Percentiles rank a stretch among this genome's conserved stretches.
Conservation (phyloP, 1,140 invertebrate genomes). For the Drosophila watanabei region DNA sequence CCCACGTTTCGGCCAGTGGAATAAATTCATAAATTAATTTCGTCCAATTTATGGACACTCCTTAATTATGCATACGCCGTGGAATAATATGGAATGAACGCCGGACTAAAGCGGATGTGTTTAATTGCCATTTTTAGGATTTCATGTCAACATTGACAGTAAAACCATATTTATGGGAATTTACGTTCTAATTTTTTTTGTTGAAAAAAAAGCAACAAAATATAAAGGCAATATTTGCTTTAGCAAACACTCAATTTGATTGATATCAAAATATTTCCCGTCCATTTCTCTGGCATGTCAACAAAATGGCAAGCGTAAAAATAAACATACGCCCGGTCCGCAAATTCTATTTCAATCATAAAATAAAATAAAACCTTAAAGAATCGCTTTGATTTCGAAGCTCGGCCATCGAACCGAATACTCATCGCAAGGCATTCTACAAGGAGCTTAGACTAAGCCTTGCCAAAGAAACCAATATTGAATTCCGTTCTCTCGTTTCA, state of each 20-base stretch:
- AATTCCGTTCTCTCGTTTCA: constrained; percentile 58
- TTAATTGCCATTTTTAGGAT: constrained; percentile 24
- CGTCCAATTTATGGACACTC: constrained; percentile 15
- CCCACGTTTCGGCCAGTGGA: constrained; percentile 15
- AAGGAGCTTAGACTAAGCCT: constrained; percentile 37
- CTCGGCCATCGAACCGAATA: constrained; percentile 61
- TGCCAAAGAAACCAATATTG: constrained; percentile 30
- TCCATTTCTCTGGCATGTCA: constrained; percentile 3
- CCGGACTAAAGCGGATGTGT: constrained; percentile 17
- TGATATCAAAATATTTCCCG: constrained; percentile 33
- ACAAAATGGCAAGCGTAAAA: constrained; percentile 26
- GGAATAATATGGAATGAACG: constrained; percentile 5
- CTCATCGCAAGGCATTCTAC: constrained; percentile 23
- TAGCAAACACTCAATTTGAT: constrained; percentile 36
- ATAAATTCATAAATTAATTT: constrained; percentile 45
- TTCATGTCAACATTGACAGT: constrained; percentile 1
- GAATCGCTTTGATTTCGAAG: constrained; percentile 28
- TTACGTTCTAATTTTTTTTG: not conserved
- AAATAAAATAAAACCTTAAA: constrained; percentile 25
- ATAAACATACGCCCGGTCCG: constrained; percentile 24
- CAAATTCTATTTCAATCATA: constrained; percentile 25
- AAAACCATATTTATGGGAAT: constrained; percentile 10
- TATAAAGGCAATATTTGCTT: constrained; percentile 27
- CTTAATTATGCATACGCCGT: constrained; percentile 32
- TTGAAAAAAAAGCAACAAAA: not conserved